Percentiles rank a stretch among this genome's conserved stretches.
These are phyloP conservation scores for Salticus scenicus DNA, from an alignment of 2,888 invertebrate species.

Conservation along the genomic window DNA sequence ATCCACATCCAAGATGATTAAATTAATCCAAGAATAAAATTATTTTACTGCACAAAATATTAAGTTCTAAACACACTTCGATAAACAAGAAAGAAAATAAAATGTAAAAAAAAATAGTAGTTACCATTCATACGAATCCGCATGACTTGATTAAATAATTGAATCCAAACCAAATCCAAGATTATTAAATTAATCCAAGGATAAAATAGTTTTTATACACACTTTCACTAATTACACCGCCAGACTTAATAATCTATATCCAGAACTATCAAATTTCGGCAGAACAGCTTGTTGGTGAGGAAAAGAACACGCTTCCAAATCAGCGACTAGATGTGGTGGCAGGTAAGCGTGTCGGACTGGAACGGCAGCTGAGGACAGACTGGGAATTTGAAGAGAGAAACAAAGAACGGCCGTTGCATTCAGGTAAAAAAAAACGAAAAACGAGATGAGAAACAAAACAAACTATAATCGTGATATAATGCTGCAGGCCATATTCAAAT, in stretches of 20 bases:
- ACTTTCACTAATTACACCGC: background rate
- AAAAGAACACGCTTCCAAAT: background rate
- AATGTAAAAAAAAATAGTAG: too few species aligned
- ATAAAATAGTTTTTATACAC: too few species aligned
- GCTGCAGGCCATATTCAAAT: conserved; percentile 25
- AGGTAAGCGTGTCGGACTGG: conserved; percentile 1
- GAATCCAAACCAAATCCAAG: too few species aligned
- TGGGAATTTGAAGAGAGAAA: background rate
- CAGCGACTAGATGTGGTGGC: background rate
- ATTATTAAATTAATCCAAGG: too few species aligned
- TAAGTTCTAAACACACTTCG: too few species aligned
- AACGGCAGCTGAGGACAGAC: conserved; percentile 12
- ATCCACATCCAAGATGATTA: too few species aligned
- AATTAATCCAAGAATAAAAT: too few species aligned
- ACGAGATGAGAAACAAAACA: conserved; percentile 6
- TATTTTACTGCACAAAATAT: too few species aligned
- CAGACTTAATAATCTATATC: background rate
- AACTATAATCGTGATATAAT: conserved; percentile 46
- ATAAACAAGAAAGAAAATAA: too few species aligned
- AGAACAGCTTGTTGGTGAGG: background rate
- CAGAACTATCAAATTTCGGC: background rate
- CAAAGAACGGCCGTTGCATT: background rate
- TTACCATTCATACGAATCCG: too few species aligned
- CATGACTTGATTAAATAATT: too few species aligned
- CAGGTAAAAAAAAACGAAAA: conserved; percentile 37